Conservation (phyloP, 92 coral and sea anemone genomes). For the Phymanthus crucifer region DNA sequence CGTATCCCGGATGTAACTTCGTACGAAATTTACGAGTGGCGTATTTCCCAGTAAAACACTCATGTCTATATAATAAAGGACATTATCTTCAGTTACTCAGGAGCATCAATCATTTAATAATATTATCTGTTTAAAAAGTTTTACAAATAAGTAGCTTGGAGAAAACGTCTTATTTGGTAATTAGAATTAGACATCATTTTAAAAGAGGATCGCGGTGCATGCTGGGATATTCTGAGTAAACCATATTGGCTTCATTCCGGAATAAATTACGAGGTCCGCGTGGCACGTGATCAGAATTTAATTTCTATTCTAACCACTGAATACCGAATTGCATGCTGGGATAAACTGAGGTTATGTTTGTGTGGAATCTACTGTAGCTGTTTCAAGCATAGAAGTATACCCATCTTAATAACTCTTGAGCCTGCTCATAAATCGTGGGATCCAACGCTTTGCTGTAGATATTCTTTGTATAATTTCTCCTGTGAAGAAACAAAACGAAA, state of each 20-base stretch:
- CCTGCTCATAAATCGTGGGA: constrained; percentile 67
- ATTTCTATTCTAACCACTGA: neutral
- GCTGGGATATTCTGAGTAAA: neutral
- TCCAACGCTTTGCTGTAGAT: constrained; percentile 86
- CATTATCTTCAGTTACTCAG: too few species aligned
- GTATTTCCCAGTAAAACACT: too few species aligned
- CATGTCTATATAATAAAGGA: too few species aligned
- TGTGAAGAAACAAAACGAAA: constrained; percentile 13
- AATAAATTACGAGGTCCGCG: neutral
- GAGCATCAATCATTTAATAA: too few species aligned
- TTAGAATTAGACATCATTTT: too few species aligned
- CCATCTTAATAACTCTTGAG: neutral
- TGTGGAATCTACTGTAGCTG: neutral
- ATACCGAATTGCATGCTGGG: neutral
- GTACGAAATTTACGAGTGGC: too few species aligned
- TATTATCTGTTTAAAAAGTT: too few species aligned
- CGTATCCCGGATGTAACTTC: too few species aligned
- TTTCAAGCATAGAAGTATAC: neutral
- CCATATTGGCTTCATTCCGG: neutral
- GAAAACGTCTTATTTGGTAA: too few species aligned
- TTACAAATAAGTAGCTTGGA: too few species aligned
- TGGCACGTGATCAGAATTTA: neutral
- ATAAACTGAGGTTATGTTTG: neutral
- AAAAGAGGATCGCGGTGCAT: neutral
- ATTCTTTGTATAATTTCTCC: constrained; percentile 84